Base-by-base conservation (phyloP, 1,140 invertebrate genomes). In the Drosophila malerkotliana region DNA sequence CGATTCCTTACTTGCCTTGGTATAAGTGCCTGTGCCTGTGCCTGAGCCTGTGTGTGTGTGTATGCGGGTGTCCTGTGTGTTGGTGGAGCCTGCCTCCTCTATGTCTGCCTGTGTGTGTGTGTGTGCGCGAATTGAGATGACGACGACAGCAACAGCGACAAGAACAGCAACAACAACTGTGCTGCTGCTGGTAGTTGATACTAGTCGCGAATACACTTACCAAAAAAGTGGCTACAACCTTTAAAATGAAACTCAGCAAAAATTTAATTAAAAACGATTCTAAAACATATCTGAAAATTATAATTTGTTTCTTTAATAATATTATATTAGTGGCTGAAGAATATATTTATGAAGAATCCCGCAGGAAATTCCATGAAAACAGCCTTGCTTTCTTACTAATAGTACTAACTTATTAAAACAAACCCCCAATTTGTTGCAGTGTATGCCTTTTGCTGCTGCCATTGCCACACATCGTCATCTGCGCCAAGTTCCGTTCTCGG, bases 51-150 rank as follows among this genome's bases (percentile, higher is more conserved):
- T 45, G 39, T 54, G 41, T 51, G 21, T 32, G 8, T 75, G 49
- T 72, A 59, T 66, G 47, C 56, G 49, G 37, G 59, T 66, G 57
- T 72, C 32, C 53, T 39, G 32, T 24, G 47, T 51, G 44, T 44
- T 44, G 41, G 41, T 18, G 41, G 41, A 15, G 14, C 41, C 41
- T 37, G 32, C 32, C 32, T 34, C 9, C 32, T 34, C 32, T 28
- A 30, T 55, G 30, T 37, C 34, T 37, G 3, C 12, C 41, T 56
- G 56, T 72, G 52, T 51, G 53, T 73, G 58, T 56, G 60, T 44
- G 57, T 52, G 55, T 52, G 68, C 82, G 82, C 82, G 82, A 85
- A 82, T 88, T 82, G 78, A 85, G 83, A 87, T 83, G 83, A 87
- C 83, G 83, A 87, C 74, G 74, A 71, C 83, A 75, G 51, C 56